Percentiles rank a stretch among this genome's conserved stretches.
Conservation (phyloP, 2,113 vertebrate genomes). For the Aythya baeri region DNA sequence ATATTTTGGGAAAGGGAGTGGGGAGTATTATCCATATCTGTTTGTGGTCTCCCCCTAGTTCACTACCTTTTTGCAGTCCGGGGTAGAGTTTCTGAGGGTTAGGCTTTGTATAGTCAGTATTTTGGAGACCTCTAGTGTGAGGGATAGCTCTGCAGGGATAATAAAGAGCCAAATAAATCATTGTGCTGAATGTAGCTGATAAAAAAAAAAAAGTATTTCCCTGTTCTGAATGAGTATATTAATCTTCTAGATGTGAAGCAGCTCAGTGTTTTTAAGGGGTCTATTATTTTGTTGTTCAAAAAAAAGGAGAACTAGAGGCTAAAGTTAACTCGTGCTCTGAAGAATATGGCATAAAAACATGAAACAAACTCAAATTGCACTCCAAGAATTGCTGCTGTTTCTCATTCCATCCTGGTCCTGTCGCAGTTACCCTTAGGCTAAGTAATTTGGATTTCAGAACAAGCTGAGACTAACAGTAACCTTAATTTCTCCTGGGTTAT, state of each 20-base stretch:
- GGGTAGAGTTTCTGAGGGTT: not conserved
- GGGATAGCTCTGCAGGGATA: not conserved
- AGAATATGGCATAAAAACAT: not conserved
- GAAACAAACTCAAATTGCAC: not conserved
- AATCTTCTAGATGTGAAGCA: not conserved
- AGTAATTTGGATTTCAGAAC: slow-evolving; percentile 18
- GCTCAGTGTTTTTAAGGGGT: not conserved
- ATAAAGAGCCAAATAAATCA: not conserved
- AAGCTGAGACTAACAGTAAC: not conserved
- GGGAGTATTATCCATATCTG: not conserved
- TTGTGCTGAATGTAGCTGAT: not conserved
- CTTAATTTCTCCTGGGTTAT: not conserved
- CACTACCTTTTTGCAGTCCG: not conserved
- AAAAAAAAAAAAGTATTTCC: not conserved
- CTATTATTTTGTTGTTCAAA: not conserved
- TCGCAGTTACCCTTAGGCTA: not conserved
- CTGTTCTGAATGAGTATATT: not conserved
- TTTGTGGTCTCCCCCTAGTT: not conserved
- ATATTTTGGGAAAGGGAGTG: not conserved
- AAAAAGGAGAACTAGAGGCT: not conserved
- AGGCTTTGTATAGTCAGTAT: not conserved
- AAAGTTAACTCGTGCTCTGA: not conserved
- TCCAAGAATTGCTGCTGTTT: not conserved
- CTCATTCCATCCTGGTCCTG: not conserved
- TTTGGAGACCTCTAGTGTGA: not conserved